Base-by-base conservation (phyloP, 2,888 invertebrate species). In the Melieria omissa region DNA sequence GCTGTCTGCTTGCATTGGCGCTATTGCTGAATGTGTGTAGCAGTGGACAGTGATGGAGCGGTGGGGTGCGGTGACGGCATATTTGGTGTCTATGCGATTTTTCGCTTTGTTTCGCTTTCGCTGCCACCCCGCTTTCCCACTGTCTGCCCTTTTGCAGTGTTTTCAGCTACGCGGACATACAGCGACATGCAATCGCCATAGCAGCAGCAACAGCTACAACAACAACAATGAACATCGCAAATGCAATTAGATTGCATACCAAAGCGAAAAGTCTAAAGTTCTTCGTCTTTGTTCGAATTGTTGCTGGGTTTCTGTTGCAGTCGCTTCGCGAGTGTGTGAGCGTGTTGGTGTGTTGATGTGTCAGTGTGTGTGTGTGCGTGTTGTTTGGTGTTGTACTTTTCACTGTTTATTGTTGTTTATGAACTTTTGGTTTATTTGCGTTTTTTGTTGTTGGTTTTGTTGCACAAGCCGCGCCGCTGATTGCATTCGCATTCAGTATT, bases 201-300 rank as follows among this genome's bases (percentile, higher is more conserved):
- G 29, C 29, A 29, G 44, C 29, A 12, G 12, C 61, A 16, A 10
- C 42, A 44, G n/a, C 4, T 29, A 5, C 41, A 52, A 52, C 52
- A 52, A 52, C 7, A 49, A 2, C 49, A 52, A 52, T 9, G 9
- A 29, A 29, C 29, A 29, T 29, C 29, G 29, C 29, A 63, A 47
- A 29, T 64, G 64, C 64, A 64, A 64, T 64, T 64, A 64, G 64
- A 64, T 61, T 64, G 49, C 63, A 49, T 52, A 12, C 64, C 6
- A 52, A 52, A 12, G 14, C 12, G 14, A 52, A 52, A 64, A 64
- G 64, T 64, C 64, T 64, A 64, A 64, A 64, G 52, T 64, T 64
- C 64, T 64, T 41, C 29, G 14, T 12, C 49, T 64, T 41, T 63
- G 42, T 16, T 41, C 10, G 29, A 29, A 29, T 29, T 29, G 29